Evolutionary conservation across 2,797 vertebrate species (phyloP), one percentile per base, ranked within the genome.

Genomic region (Chiloscyllium punctatum): DNA sequence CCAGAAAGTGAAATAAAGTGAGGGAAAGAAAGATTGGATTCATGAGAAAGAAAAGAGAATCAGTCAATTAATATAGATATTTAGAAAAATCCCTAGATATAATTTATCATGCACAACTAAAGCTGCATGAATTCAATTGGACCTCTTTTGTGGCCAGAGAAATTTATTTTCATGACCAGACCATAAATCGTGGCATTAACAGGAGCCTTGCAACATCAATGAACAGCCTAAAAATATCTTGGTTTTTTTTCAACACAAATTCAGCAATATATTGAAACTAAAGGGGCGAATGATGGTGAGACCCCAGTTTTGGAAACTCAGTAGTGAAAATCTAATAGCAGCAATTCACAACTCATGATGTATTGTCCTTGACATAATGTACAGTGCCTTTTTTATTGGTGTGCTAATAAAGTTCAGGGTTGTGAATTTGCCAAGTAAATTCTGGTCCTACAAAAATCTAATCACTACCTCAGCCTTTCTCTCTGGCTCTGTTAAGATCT

Each of bases 21-120:
- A 37, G n/a, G 77, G 77, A 82, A 84, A 84, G 79, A 42, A 84
- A 84, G 79, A 84, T 84, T 84, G 79, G 79, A 84, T 84, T 48
- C 42, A 48, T 16, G 57, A 62, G 79, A 48, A 0, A 84, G 79
- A 21, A 4, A 82, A 82, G n/a, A 37, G n/a, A 82, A 15, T 37
- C n/a, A 37, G 77, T 37, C 82, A 27, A 87, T 27, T 13, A 13
- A 88, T 57, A 30, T 13, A 57, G 15, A 30, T 11, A 62, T 62
- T 9, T 66, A 16, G 33, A n/a, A n/a, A 18, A 66, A n/a, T 15
- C 1, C 62, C 30, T 16, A 62, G 30, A 3, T 66, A 23, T 42
- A 25, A 84, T 84, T 84, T 25, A 48, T 16, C 82, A 13, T 33
- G 9, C 53, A 33, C 30, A 53, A 90, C 27, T 4, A 30, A 62